Conservation (phyloP, 1,140 invertebrate genomes). For the Heliconius congener region DNA sequence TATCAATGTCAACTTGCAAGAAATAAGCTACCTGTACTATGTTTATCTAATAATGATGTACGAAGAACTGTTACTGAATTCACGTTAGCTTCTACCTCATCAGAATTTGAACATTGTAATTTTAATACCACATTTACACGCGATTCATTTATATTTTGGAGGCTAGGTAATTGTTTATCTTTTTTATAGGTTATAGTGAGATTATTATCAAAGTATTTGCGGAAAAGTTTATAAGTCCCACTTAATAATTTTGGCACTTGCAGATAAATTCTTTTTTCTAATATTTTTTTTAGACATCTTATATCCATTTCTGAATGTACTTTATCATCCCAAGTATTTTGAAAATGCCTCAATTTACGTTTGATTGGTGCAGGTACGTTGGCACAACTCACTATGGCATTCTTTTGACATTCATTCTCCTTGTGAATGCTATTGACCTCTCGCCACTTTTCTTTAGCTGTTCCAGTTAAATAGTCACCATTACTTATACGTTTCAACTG, state of each 20-base stretch:
- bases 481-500: conserved; percentile 74
- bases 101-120: conserved; percentile 6
- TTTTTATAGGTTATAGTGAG: conserved; percentile 60
- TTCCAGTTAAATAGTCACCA: conserved; percentile 74
- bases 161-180: conserved; percentile 23
- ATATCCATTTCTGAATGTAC: conserved; percentile 70
- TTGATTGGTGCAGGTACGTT: conserved; percentile 58
- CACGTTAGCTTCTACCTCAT: not conserved
- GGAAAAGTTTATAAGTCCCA: conserved; percentile 58
- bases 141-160: not conserved
- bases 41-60: not conserved
- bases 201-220: conserved; percentile 52
- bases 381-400: conserved; percentile 51
- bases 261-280: conserved; percentile 67
- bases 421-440: conserved; percentile 42
- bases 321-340: conserved; percentile 59
- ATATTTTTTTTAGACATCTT: conserved; percentile 60
- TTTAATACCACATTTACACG: not conserved
- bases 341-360: conserved; percentile 40
- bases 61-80: not conserved
- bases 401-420: conserved; percentile 40
- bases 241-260: conserved; percentile 64
- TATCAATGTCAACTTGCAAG: not conserved
- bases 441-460: conserved; percentile 68
- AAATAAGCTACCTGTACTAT: not conserved